A percentile compares a stretch with the other conserved stretches of the same genome.
Evolutionary conservation across 2,113 vertebrate genomes (phyloP).

Genomic region (Anoplopoma fimbria): DNA sequence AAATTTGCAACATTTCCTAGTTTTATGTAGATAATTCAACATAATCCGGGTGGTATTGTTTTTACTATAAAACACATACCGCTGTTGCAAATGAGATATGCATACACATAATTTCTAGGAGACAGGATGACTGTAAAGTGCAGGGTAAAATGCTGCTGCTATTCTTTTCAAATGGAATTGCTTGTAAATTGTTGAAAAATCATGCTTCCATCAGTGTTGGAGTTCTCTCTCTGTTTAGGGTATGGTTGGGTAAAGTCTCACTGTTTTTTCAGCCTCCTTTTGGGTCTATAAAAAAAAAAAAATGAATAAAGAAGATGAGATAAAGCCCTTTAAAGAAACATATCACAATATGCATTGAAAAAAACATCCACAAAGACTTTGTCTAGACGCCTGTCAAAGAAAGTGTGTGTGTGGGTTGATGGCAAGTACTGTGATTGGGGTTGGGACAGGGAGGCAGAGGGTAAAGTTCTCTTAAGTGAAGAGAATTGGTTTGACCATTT

Average conservation of each 20-base stretch:
- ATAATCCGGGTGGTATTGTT: neutral
- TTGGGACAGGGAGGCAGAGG: constrained; percentile 55
- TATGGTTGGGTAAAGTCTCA: neutral
- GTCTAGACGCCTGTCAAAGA: constrained; percentile 11
- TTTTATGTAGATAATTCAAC: neutral
- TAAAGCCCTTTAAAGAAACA: neutral
- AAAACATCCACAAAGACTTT: neutral
- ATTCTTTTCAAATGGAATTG: neutral
- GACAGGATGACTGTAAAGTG: neutral
- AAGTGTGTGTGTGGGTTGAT: neutral
- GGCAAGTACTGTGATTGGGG: constrained; percentile 63
- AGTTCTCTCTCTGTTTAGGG: neutral
- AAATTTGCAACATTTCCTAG: neutral
- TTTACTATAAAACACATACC: neutral
- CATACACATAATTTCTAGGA: neutral
- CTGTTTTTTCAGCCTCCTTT: neutral
- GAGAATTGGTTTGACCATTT: constrained; percentile 72
- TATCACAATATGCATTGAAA: neutral
- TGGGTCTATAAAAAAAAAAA: neutral
- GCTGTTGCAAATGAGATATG: neutral
- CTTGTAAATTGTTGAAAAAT: neutral
- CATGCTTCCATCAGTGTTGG: neutral
- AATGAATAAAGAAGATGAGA: neutral
- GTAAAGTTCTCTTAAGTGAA: constrained; percentile 57
- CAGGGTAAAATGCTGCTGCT: neutral